Evolutionary conservation across 2,797 vertebrate species (phyloP), one percentile per base, ranked within the genome.

Genomic region (Xenentodon cancila): DNA sequence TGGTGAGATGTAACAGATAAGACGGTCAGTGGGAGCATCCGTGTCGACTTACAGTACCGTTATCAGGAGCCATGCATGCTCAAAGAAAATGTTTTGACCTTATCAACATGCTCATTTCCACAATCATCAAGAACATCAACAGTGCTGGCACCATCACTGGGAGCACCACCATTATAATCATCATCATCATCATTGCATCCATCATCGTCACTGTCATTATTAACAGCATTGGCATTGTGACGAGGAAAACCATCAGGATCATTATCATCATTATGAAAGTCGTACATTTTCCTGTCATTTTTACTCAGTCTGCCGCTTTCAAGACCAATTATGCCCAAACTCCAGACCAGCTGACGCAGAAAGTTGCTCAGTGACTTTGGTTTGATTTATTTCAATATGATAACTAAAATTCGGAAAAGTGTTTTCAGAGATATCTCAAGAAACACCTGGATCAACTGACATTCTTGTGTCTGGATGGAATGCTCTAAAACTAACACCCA

Each of bases 91-190:
- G 75, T 76, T 84, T 71, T 3, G 17, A 56, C 55, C 83, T 89
- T 84, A 87, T 88, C 89, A 79, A 75, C 77, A 64, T 48, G 68
- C 82, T 86, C 84, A 88, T 90, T 90, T 89, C 88, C 85, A 87
- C 76, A 73, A 83, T 83, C 75, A 82, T 80, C 80, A 66, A 67
- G 64, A 48, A 57, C 80, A 80, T 84, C 71, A 13, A 27, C 83
- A 59, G 58, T 15, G 53, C 71, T 71, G 73, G 64, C 57, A 43
- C 57, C 61, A 49, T 70, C 74, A 61, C 44, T 69, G 75, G 61
- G 53, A 83, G 69, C 65, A 25, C 53, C 47, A 18, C 16, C 30
- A 74, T 72, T 52, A 77, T 75, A 61, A 64, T 75, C 42, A 53
- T 63, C 51, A 37, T 63, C 51, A 37, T 79, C 77, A 80, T 82